phyloP scores from a whole-genome alignment of 2,888 invertebrate genomes.

The Plutella xylostella region DNA sequence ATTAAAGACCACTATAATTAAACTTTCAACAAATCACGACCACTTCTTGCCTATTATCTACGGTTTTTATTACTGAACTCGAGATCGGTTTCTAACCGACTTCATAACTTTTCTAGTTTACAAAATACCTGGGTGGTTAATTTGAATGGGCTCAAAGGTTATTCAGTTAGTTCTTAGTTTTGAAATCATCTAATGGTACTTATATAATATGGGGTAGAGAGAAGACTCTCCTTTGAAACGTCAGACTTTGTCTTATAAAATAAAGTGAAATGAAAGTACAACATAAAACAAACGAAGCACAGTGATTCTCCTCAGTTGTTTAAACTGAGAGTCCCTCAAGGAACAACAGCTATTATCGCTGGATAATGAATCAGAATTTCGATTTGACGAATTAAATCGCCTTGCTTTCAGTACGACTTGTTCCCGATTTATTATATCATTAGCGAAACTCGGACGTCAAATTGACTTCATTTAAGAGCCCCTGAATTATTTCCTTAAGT shows the following conservation, averaged over 20 bases:
- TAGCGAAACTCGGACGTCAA: conserved; percentile 23
- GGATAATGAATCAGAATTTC: conserved; percentile 10
- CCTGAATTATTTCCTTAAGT: conserved; percentile 18
- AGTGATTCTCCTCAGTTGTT: no score
- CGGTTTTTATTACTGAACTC: not conserved
- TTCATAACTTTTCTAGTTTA: no score
- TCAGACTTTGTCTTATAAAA: no score
- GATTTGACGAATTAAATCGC: conserved; percentile 9
- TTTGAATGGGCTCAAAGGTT: no score
- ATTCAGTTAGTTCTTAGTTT: no score
- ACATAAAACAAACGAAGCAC: no score
- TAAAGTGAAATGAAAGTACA: no score
- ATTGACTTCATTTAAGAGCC: conserved; percentile 20
- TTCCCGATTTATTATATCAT: conserved; percentile 9
- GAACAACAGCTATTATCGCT: conserved; percentile 1
- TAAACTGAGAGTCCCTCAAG: not conserved
- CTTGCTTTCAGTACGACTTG: not conserved
- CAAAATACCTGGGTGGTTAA: no score
- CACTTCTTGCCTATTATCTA: not conserved
- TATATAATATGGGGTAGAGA: no score
- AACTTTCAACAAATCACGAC: conserved; percentile 56
- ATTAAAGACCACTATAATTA: conserved; percentile 52
- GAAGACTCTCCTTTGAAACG: no score
- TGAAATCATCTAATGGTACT: no score
- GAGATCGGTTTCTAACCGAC: no score